Base-by-base conservation (phyloP, 2,888 invertebrate species). In the Epinotia nisella region DNA sequence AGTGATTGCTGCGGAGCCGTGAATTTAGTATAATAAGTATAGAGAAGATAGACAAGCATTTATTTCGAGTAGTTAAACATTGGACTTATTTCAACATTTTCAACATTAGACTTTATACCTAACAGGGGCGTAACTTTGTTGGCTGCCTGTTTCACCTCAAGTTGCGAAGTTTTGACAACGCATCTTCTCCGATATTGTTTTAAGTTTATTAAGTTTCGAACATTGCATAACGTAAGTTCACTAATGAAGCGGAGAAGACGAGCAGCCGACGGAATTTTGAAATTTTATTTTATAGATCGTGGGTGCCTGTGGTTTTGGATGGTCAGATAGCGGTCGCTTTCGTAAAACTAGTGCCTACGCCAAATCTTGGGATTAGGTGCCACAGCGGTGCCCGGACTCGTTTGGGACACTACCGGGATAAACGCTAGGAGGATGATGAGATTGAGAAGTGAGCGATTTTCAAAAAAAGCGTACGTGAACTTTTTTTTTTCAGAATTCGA, bases 191-290 rank as follows among this genome's bases (percentile, higher is more conserved):
- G 82, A 87, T 89, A 90, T 90, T 92, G 90, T 92, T 91, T 89
- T 88, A 91, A 92, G 89, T 92, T 92, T 89, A 90, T 89, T 89
- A 90, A 91, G 90, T 92, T 91, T 85, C 76, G 85, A 90, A 91
- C 90, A 89, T 88, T 79, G 88, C 85, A 86, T 85, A 88, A 88
- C 87, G 86, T 89, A 87, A 89, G 91, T 87, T 86, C 87, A 86
- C 87, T 87, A 89, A 90, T 87, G 85, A 89, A 89, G 81, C 80
- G 81, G 84, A 81, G 11, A 51, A 41, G 65, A 10, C 51, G 59
- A 35, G 17, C 39, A 64, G 51, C 10, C 58, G 11, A 13, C 15
- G n/a, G 29, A 29, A 24, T 58, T 29, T 58, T 58, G 7, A 56
- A n/a, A 29, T 13, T 49, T n/a, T 7, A 49, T n/a, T n/a, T n/a